Conservation (phyloP, 1,140 invertebrate species). For the Gerris buenoi region DNA sequence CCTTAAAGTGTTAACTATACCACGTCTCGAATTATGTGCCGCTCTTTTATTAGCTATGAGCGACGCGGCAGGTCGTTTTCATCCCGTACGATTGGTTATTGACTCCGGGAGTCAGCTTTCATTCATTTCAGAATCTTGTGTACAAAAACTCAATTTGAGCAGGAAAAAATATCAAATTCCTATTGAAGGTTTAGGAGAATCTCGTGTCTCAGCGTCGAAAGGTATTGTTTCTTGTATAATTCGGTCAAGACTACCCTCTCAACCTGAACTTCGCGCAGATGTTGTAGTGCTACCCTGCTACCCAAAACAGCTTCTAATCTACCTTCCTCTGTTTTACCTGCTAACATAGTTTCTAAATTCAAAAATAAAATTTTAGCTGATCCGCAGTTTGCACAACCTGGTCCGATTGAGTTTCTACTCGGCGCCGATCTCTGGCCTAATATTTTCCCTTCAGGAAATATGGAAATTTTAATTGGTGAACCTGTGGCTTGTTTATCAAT, state of each 20-base stretch:
- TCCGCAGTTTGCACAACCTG: neutral
- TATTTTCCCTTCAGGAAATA: neutral
- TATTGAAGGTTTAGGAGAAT: neutral
- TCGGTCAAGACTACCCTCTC: neutral
- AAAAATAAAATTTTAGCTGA: neutral
- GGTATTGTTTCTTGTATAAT: neutral
- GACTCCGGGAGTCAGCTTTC: neutral
- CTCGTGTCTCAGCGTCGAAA: neutral
- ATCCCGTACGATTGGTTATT: neutral
- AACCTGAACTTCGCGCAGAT: neutral
- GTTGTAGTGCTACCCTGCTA: too few species aligned
- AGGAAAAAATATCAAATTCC: neutral
- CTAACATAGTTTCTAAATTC: neutral
- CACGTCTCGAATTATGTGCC: neutral
- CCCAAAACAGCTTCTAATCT: neutral
- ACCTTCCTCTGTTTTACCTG: neutral
- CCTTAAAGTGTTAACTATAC: neutral
- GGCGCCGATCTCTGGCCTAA: neutral
- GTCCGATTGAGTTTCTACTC: neutral
- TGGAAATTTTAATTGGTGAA: neutral
- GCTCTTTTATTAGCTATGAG: neutral
- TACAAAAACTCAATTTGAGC: neutral
- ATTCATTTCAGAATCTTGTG: neutral
- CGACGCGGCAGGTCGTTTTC: neutral
- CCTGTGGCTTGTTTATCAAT: neutral